phyloP scores from a whole-genome alignment of 2,113 vertebrate genomes.

The Thalassarche chlororhynchos region DNA sequence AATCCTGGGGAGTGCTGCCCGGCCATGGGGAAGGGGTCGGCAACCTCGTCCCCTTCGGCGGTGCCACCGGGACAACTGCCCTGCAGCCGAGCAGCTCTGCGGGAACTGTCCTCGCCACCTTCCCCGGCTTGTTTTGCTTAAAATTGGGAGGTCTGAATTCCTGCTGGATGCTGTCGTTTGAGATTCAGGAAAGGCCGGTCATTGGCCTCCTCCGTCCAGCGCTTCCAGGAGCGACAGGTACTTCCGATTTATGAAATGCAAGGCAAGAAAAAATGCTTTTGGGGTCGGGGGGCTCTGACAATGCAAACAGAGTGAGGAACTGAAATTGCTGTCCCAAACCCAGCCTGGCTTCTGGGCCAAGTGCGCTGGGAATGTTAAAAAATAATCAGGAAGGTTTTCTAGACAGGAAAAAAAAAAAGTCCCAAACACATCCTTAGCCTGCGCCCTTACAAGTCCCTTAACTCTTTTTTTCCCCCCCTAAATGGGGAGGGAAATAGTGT shows the following conservation, averaged over 20 bases:
- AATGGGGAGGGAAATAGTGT: not conserved
- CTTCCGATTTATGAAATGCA: not conserved
- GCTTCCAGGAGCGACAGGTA: slow-evolving; percentile 67
- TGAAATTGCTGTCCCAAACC: not conserved
- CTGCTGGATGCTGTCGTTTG: slow-evolving; percentile 68
- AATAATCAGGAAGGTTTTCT: slow-evolving; percentile 69
- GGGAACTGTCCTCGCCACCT: not conserved
- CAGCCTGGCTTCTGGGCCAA: not conserved
- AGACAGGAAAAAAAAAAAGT: slow-evolving; percentile 51
- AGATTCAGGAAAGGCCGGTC: slow-evolving; percentile 43
- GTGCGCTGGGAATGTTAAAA: slow-evolving; percentile 38
- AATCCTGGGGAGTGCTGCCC: not conserved
- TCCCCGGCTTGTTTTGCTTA: slow-evolving; percentile 59
- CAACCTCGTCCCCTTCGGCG: rapidly evolving
- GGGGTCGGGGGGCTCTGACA: not conserved
- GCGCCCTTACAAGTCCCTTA: slow-evolving; percentile 51
- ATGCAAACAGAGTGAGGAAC: not conserved
- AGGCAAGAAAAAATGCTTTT: not conserved
- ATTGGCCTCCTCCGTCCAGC: not conserved
- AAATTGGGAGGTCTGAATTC: slow-evolving; percentile 67
- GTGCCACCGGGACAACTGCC: not conserved
- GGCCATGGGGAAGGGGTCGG: not conserved
- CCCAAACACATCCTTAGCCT: slow-evolving; percentile 60
- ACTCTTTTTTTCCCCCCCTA: not conserved
- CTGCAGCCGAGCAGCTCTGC: rapidly evolving